Base-by-base conservation (phyloP, 1,140 invertebrate genomes). In the Potamilus streckersoni region DNA sequence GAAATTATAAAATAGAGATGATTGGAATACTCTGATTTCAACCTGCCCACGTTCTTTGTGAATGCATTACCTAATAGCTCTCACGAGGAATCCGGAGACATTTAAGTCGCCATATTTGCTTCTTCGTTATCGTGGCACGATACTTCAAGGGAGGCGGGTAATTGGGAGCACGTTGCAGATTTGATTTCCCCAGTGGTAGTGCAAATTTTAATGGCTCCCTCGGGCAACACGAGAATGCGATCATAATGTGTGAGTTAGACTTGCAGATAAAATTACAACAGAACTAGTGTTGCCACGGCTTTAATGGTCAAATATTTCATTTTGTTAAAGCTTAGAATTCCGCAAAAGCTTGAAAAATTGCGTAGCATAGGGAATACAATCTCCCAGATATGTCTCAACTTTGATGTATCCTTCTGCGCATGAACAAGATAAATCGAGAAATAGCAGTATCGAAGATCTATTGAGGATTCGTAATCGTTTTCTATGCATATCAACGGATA, bases 281-380 rank as follows among this genome's bases (percentile, higher is more conserved):
- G 61, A 58, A 63, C 63, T 57, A 64, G 69, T 69, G 74, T 76
- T 69, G 65, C 74, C 38, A 71, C 61, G 27, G 23, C 71, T 76
- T 76, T 76, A 71, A 76, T 70, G 74, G 74, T 56, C 62, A 64
- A 55, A 76, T 76, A 76, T 76, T 71, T 76, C 74, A 76, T 76
- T 65, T 71, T 61, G 69, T 15, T 38, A 16, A 71, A 56, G 55
- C 71, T 19, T 23, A 69, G 66, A 67, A 60, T 57, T 56, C 15
- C 65, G 20, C 61, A n/a, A 60, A 27, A 19, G 74, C 31, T 71
- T 63, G 31, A 69, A 65, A 69, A 76, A 71, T 71, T 67, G 69
- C 49, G 59, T 38, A 38, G 38, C 38, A 2, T 38, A 3, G 38
- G 38, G 38, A 38, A 38, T 38, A 38, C 38, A 38, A 38, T 38